These are phyloP conservation scores for Cantharis lateralis DNA, from an alignment of 2,888 invertebrate species.

Conservation along the genomic window DNA sequence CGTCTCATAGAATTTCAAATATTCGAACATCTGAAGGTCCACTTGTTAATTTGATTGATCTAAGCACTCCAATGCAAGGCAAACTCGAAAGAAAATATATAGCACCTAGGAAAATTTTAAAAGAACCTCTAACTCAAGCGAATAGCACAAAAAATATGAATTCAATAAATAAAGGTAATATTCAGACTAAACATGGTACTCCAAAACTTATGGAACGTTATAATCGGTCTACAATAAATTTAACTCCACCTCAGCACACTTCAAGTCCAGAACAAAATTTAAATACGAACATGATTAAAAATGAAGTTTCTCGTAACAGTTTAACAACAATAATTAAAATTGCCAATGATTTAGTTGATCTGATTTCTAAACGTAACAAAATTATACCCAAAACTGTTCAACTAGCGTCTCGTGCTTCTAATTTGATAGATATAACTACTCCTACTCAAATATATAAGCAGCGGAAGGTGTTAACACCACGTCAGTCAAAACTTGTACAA, in stretches of 20 bases:
- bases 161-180: too few species aligned
- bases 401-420: neutral
- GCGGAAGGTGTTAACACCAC: neutral
- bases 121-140: neutral
- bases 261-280: neutral
- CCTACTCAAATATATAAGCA: neutral
- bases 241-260: neutral
- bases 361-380: neutral
- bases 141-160: neutral
- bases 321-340: neutral
- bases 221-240: neutral
- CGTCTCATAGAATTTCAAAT: neutral
- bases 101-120: neutral
- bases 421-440: neutral
- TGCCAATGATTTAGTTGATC: neutral
- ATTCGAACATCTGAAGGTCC: neutral
- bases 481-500: too few species aligned
- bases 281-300: neutral
- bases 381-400: neutral
- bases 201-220: neutral
- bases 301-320: neutral
- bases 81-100: neutral
- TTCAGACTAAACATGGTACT: too few species aligned
- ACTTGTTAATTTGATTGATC: neutral
- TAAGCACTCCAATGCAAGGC: neutral